These are phyloP conservation scores for Drosophila pectinifera DNA, from an alignment of 1,140 invertebrate species.

Conservation along the genomic window DNA sequence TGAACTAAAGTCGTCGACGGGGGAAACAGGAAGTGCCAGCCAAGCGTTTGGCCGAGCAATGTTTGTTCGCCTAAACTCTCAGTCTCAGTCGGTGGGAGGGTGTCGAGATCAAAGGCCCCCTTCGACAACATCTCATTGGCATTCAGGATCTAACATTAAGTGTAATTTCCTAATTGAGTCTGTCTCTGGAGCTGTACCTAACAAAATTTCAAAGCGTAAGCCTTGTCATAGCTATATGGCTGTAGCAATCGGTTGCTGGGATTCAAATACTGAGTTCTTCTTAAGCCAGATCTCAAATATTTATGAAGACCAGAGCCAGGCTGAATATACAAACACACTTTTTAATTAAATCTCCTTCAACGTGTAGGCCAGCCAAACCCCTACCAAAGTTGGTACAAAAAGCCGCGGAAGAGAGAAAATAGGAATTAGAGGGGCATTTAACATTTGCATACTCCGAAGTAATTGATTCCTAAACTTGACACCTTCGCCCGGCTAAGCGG, in stretches of 20 bases:
- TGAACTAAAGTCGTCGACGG: neutral
- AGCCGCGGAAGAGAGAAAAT: neutral
- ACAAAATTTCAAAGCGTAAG: too few relatives aligned
- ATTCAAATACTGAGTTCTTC: too few relatives aligned
- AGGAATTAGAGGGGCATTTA: constrained; percentile 8
- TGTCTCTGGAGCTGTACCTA: too few relatives aligned
- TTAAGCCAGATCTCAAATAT: neutral
- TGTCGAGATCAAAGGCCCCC: constrained; percentile 27
- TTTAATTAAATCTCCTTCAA: neutral
- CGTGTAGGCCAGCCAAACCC: neutral
- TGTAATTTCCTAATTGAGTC: neutral
- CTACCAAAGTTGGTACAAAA: constrained; percentile 23
- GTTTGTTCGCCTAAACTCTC: constrained; percentile 31
- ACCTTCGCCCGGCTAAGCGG: constrained; percentile 71
- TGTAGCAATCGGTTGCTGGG: too few relatives aligned
- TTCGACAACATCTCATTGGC: constrained; percentile 1
- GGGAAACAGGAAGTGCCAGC: constrained; percentile 22
- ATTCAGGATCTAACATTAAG: neutral
- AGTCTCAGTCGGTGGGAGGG: neutral
- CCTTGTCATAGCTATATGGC: too few relatives aligned
- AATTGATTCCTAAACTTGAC: constrained; percentile 83
- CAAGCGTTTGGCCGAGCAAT: constrained; percentile 40
- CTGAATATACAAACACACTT: neutral
- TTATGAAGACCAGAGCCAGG: neutral
- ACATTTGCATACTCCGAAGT: constrained; percentile 55